Evolutionary conservation across 2,888 invertebrate genomes (phyloP).

Genomic region (Drosophila phalerata): DNA sequence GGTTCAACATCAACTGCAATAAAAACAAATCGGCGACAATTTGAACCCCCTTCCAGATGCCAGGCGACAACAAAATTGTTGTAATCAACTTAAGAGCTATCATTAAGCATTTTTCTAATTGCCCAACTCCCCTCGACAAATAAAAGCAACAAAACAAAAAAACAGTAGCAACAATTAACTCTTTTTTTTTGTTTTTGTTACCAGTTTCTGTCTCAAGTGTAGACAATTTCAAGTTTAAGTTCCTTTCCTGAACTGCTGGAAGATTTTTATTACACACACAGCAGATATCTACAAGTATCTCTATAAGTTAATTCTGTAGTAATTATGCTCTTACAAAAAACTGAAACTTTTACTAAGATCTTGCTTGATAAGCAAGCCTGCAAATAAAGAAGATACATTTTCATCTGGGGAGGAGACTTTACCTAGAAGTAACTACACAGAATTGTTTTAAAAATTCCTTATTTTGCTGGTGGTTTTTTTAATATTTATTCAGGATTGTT

Average conservation of each 20-base stretch:
- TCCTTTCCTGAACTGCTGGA: not conserved
- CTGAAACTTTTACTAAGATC: constrained; percentile 1
- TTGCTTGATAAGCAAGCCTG: not conserved
- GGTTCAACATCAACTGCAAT: constrained; percentile 16
- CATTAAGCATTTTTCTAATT: constrained; percentile 72
- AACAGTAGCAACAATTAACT: constrained; percentile 48
- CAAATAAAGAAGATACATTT: not conserved
- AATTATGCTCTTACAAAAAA: not conserved
- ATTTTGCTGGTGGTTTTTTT: too few relatives aligned
- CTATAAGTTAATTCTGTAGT: not conserved
- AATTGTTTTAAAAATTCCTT: too few relatives aligned
- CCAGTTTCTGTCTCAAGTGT: not conserved
- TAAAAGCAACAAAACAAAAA: not conserved
- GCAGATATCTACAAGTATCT: constrained; percentile 1
- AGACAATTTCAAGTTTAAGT: not conserved
- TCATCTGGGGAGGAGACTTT: too few relatives aligned
- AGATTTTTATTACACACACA: not conserved
- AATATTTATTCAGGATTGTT: too few relatives aligned
- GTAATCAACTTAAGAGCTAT: constrained; percentile 57
- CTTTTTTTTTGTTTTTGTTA: constrained; percentile 11
- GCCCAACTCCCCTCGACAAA: constrained; percentile 21
- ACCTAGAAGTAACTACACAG: too few relatives aligned
- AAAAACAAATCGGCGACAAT: constrained; percentile 17
- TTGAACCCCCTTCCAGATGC: constrained; percentile 9
- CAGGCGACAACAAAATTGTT: constrained; percentile 50